Base-by-base conservation (phyloP, 1,140 invertebrate genomes). In the Oryzaephilus surinamensis region DNA sequence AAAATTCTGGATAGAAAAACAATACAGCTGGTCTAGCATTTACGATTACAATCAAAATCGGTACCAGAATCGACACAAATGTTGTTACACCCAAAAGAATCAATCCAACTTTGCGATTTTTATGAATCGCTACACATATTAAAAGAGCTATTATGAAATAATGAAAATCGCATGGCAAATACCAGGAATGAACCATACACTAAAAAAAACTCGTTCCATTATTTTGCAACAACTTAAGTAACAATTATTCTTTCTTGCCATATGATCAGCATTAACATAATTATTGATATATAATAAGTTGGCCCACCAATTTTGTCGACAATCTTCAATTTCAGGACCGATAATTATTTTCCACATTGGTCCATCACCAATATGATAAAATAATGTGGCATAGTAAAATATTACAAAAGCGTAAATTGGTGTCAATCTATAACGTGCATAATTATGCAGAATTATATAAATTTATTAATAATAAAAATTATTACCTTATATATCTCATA, bases 181-280 rank as follows among this genome's bases (percentile, higher is more conserved):
- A 86, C 83, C 81, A 86, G 0, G 77, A 71, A 53, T 77, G 72
- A 0, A 74, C 66, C 65, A 83, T 71, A 54, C 83, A 85, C 79
- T 77, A 57, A 28, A 67, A 71, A 24, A n/a, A n/a, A 7, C 8
- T n/a, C 8, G 11, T 6, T 4, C 11, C 4, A 4, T 2, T n/a
- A 24, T n/a, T 24, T 10, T n/a, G n/a, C n/a, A n/a, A n/a, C n/a
- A n/a, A n/a, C n/a, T n/a, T n/a, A n/a, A n/a, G 23, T 31, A 13
- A n/a, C 7, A 27, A 27, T 10, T 16, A 20, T 18, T 31, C 17
- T 30, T 20, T 21, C 45, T 55, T 56, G 64, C 63, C 52, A 61
- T 61, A 47, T 62, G 44, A 30, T 58, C 50, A 3, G 45, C 41
- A 30, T 66, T 53, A 10, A 73, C 52, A 19, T 76, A 66, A 54